Evolutionary conservation across 2,113 vertebrate species (phyloP).

Genomic region (Eulemur rufifrons): DNA sequence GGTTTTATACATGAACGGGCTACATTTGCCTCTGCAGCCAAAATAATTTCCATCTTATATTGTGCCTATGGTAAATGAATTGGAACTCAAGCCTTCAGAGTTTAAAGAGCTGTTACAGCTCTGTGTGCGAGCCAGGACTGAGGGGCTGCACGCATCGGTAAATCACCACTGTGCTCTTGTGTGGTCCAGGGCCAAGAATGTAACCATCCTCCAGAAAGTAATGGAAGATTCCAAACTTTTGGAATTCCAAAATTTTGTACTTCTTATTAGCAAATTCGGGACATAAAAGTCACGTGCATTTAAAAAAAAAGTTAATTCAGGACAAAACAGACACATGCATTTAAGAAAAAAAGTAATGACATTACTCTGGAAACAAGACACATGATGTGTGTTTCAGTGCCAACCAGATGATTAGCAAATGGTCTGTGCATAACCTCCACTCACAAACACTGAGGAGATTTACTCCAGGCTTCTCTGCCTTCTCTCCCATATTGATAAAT

Average conservation of each 20-base stretch:
- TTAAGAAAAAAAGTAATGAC: neutral
- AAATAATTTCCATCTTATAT: conserved; percentile 46
- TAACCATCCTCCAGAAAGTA: neutral
- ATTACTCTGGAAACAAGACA: conserved; percentile 7
- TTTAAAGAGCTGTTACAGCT: conserved; percentile 16
- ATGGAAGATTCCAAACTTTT: neutral
- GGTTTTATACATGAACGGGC: conserved; percentile 35
- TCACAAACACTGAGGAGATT: neutral
- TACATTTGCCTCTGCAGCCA: neutral
- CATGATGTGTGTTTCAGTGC: neutral
- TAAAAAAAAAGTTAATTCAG: neutral
- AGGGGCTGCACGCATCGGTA: neutral
- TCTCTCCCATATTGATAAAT: neutral
- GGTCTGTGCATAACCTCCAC: neutral
- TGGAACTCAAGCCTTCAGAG: conserved; percentile 40
- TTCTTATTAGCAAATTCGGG: conserved; percentile 45
- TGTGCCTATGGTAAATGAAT: neutral
- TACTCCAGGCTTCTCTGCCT: neutral
- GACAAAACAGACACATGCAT: neutral
- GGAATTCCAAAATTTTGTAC: neutral
- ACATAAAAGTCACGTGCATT: neutral
- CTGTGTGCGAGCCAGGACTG: neutral
- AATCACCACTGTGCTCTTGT: neutral
- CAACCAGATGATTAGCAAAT: neutral
- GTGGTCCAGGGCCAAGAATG: conserved; percentile 17